phyloP scores from a whole-genome alignment of 2,888 invertebrate species.

The Macropis europaea region DNA sequence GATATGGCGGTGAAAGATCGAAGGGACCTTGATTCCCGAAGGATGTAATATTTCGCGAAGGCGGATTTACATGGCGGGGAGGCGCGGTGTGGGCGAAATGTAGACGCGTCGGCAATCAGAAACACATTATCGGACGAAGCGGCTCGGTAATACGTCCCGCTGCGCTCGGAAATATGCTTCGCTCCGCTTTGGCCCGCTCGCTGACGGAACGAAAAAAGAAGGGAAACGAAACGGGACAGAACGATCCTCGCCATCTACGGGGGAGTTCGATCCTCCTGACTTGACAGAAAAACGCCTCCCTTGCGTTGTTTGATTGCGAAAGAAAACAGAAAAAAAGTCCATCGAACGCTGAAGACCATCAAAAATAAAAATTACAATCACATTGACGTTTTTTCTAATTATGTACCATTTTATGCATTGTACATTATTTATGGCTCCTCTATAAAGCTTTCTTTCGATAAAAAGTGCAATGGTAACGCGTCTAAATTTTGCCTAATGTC shows the following conservation, averaged over 20 bases:
- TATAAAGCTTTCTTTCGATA: too few relatives aligned
- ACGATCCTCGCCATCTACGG: conserved; percentile 35
- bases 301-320: too few relatives aligned
- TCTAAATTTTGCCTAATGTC: too few relatives aligned
- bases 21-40: neutral
- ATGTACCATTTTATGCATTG: too few relatives aligned
- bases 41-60: conserved; percentile 50
- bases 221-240: conserved; percentile 39
- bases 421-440: too few relatives aligned
- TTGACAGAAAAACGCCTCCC: too few relatives aligned
- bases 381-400: too few relatives aligned
- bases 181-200: conserved; percentile 51
- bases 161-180: conserved; percentile 69
- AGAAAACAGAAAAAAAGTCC: too few relatives aligned
- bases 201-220: conserved; percentile 16
- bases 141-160: conserved; percentile 72
- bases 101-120: conserved; percentile 76
- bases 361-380: too few relatives aligned
- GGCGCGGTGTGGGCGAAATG: conserved; percentile 52
- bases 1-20: neutral
- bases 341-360: too few relatives aligned
- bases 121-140: conserved; percentile 77
- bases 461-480: too few relatives aligned
- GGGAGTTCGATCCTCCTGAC: too few relatives aligned
- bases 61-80: conserved; percentile 49